phyloP scores from a whole-genome alignment of 2,888 invertebrate genomes.

The Sinhomidia bicolor region DNA sequence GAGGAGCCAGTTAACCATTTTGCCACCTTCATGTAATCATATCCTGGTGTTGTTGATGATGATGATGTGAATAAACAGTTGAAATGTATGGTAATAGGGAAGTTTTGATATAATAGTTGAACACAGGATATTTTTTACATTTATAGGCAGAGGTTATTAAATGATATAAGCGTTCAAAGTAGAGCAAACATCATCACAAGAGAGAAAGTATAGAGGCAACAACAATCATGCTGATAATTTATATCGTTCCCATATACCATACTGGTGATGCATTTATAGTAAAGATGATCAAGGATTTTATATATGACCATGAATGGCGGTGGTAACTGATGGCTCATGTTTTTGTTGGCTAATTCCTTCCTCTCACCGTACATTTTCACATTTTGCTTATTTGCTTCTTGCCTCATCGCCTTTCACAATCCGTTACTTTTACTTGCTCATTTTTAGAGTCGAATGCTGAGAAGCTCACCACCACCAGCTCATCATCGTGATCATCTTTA shows the following conservation, averaged over 20 bases:
- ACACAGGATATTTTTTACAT: no score
- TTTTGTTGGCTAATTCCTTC: slow-evolving; percentile 63
- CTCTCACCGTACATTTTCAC: slow-evolving; percentile 20
- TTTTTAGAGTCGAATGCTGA: slow-evolving; percentile 9
- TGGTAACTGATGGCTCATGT: slow-evolving; percentile 19
- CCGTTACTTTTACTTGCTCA: not conserved
- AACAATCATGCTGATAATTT: not conserved
- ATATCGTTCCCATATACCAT: not conserved
- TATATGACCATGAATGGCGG: slow-evolving; percentile 23
- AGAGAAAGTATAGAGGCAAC: not conserved
- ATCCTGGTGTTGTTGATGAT: not conserved
- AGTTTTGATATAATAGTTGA: not conserved
- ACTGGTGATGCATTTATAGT: not conserved
- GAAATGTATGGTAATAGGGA: not conserved
- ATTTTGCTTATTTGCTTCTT: slow-evolving; percentile 61
- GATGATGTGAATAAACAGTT: not conserved
- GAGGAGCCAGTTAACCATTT: slow-evolving; percentile 51
- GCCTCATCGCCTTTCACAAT: slow-evolving; percentile 66
- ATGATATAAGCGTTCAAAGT: no score
- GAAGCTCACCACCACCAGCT: slow-evolving; percentile 37
- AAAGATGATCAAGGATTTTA: slow-evolving; percentile 51
- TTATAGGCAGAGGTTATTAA: no score
- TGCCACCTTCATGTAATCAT: slow-evolving; percentile 41
- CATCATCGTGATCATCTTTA: not conserved
- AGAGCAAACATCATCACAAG: not conserved